Evolutionary conservation across 2,113 vertebrate genomes (phyloP), one percentile per base, ranked within the genome.

Genomic region (Boulengeromyrus knoepffleri): DNA sequence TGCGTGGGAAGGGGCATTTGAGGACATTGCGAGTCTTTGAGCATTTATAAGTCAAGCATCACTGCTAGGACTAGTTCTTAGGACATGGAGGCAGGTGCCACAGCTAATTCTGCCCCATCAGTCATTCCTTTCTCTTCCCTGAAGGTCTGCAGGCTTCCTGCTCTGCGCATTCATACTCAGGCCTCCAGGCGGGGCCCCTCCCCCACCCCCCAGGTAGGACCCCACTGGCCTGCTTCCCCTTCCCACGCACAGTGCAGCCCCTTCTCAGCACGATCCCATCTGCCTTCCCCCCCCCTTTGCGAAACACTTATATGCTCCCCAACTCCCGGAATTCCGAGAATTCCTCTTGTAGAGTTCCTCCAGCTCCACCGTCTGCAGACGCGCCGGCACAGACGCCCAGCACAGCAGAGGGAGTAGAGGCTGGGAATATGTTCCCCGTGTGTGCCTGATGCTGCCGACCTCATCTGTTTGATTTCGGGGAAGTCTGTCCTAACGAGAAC

Each of bases 301-400:
- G 2, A 24, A 89, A 56, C 49, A 62, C 39, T 21, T n/a, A 15
- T 50, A 89, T 31, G 83, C 31, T 24, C 86, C 13, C 39, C 74
- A 42, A 66, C 90, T 91, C 90, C 90, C 87, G 74, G 86, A 88
- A 91, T 90, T 92, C 85, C 89, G 86, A 90, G 50, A 50, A 90
- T 89, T 89, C 21, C 36, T 52, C 45, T 36, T 19, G 88, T 31
- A 8, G 24, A 17, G 45, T n/a, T n/a, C 47, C 70, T 49, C 58
- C 88, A 89, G 45, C 17, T 49, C 5, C 62, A 27, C 15, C n/a
- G 2, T 15, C 53, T 46, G 19, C 21, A 45, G 49, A 58, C 50
- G 10, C 66, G 27, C 88, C 15, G 27, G 8, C 31, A 12, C 31
- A 19, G 46, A 74, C 21, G n/a, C 24, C 58, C 62, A 27, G n/a